Conservation (phyloP, 2,113 vertebrate genomes). For the Leptobrachium ailaonicum region DNA sequence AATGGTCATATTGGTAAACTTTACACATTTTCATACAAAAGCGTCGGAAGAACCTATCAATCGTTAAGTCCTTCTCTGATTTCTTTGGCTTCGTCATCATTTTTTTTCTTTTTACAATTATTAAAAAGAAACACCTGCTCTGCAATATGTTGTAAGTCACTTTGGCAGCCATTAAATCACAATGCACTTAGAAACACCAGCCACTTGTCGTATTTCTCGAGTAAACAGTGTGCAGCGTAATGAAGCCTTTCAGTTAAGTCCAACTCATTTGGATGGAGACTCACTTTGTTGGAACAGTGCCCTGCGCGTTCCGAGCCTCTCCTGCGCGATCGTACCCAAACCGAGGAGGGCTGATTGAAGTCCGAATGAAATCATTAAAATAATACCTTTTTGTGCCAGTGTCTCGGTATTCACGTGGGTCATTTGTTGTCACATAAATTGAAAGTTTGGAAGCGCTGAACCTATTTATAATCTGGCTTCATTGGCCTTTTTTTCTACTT, state of each 20-base stretch:
- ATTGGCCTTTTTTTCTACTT: neutral
- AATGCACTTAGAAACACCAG: conserved; percentile 34
- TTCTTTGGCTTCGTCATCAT: conserved; percentile 1
- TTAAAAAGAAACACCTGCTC: conserved; percentile 55
- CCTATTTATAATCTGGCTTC: conserved; percentile 9
- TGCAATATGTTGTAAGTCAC: conserved; percentile 53
- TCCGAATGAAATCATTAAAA: conserved; percentile 17
- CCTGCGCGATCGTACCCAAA: neutral
- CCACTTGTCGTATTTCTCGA: conserved; percentile 51
- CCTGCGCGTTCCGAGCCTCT: conserved; percentile 6
- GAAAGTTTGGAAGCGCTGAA: neutral
- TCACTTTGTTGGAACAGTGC: conserved; percentile 15
- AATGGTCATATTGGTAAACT: conserved; percentile 33
- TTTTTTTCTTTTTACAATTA: conserved; percentile 49
- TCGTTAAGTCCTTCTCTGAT: conserved; percentile 55
- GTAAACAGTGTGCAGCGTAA: conserved; percentile 31
- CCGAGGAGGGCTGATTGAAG: conserved; percentile 9
- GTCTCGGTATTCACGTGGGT: neutral
- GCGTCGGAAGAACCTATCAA: conserved; percentile 51
- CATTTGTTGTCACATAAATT: neutral
- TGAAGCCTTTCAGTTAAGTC: conserved; percentile 1
- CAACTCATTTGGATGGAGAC: conserved; percentile 35
- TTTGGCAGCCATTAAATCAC: conserved; percentile 48
- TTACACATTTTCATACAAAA: conserved; percentile 35
- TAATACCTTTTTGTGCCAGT: conserved; percentile 6